Conservation (phyloP, 2,888 invertebrate genomes). For the Metalampra italica region DNA sequence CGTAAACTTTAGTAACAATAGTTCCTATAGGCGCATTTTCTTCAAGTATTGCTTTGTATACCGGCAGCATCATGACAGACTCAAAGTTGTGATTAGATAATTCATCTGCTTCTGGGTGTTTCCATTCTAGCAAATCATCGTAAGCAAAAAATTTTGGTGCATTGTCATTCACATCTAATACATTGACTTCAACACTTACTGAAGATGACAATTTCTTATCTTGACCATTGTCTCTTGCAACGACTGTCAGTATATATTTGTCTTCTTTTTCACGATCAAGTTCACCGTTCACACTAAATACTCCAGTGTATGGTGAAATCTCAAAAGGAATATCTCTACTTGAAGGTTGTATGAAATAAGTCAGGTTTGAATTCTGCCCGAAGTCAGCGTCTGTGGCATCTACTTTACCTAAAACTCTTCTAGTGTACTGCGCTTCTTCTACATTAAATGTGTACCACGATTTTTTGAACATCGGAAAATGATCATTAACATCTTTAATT, state of each 20-base stretch:
- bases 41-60: constrained; percentile 86
- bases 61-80: constrained; percentile 79
- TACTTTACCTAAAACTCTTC: constrained; percentile 85
- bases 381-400: constrained; percentile 89
- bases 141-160: constrained; percentile 88
- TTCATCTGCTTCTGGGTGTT: constrained; percentile 67
- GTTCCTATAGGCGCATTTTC: constrained; percentile 88
- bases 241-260: constrained; percentile 83
- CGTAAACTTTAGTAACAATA: constrained; percentile 85
- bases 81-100: constrained; percentile 74
- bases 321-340: constrained; percentile 81
- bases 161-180: constrained; percentile 91
- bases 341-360: constrained; percentile 80
- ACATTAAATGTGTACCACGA: constrained; percentile 91
- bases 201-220: constrained; percentile 81
- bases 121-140: constrained; percentile 79
- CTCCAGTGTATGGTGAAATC: constrained; percentile 83
- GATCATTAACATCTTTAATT: constrained; percentile 89
- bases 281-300: constrained; percentile 84
- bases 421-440: constrained; percentile 86
- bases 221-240: constrained; percentile 85
- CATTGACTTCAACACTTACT: constrained; percentile 88
- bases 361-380: constrained; percentile 87
- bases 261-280: constrained; percentile 87
- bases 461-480: constrained; percentile 89